These are phyloP conservation scores for Metopia argyrocephala DNA, from an alignment of 2,888 invertebrate species.

Conservation along the genomic window DNA sequence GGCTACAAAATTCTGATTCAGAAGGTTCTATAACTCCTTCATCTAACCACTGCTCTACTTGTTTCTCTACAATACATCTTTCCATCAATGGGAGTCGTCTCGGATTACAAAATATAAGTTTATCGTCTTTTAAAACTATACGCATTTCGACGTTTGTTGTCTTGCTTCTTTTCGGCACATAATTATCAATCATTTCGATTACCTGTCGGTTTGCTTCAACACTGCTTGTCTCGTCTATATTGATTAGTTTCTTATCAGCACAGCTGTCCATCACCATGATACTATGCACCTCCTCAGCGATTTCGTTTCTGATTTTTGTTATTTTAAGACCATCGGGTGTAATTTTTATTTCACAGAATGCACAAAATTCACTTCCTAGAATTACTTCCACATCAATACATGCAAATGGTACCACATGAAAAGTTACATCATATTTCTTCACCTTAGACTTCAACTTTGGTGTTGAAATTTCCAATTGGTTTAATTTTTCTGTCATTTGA, in stretches of 20 bases:
- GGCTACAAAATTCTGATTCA: conserved; percentile 66
- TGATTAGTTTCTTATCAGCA: not conserved
- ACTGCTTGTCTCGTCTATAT: conserved; percentile 35
- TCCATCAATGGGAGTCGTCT: conserved; percentile 37
- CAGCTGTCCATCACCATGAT: conserved; percentile 17
- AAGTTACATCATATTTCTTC: conserved; percentile 35
- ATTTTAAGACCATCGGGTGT: conserved; percentile 2
- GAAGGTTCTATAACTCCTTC: conserved; percentile 54
- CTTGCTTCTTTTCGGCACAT: conserved; percentile 17
- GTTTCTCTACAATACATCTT: conserved; percentile 39
- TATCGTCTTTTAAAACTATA: conserved; percentile 36
- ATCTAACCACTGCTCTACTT: conserved; percentile 46
- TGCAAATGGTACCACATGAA: conserved; percentile 42
- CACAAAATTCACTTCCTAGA: conserved; percentile 36
- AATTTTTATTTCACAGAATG: conserved; percentile 21
- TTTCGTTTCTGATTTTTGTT: conserved; percentile 10
- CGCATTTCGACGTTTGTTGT: conserved; percentile 52
- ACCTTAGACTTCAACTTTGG: conserved; percentile 6
- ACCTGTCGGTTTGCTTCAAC: not conserved
- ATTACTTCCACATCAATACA: conserved; percentile 28
- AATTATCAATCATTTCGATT: conserved; percentile 9
- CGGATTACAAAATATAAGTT: conserved; percentile 60
- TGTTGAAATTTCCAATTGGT: conserved; percentile 34
- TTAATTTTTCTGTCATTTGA: conserved; percentile 25
- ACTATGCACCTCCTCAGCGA: not conserved